Evolutionary conservation across 1,140 invertebrate genomes (phyloP), one percentile per base, ranked within the genome.

Genomic region (Scaptomyza montana): DNA sequence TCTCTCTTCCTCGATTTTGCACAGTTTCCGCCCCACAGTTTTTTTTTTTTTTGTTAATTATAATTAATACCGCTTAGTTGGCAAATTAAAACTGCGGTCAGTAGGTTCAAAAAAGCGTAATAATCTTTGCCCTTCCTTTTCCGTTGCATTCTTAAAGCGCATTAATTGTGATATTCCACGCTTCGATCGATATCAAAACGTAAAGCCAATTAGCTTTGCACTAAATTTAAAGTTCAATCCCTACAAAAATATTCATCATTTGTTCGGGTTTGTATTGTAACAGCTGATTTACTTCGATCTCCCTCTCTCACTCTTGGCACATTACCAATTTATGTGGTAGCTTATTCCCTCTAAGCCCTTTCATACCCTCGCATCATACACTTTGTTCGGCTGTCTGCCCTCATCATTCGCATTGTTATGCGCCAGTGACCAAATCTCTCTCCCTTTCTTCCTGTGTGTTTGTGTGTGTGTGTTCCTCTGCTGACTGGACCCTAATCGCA

Each of bases 351-450:
- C 28, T 12, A 43, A 47, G 33, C 2, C 12, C 41, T 9, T 41
- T n/a, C 16, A 2, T 3, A 1, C 33, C 43, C 41, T 33, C 30
- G 7, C 5, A 5, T 5, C 30, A 33, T 7, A n/a, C 16, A 47
- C 30, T 33, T 70, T 56, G 51, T 51, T 65, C 21, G 47, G 39
- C 69, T 87, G 82, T 89, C 82, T 89, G 82, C 82, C 84, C 84
- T 89, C 84, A 80, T 87, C 82, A 89, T 72, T 78, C 47, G 72
- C 84, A 89, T 82, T 87, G 76, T 87, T 71, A 84, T 87, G 82
- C 84, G 57, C 85, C 84, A 87, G 49, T 87, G 84, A 62, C 73
- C 84, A 89, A 89, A 87, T 87, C 33, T 36, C 33, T 36, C 8
- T 36, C 33, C 9, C 33, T 36, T 3, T 36, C 33, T 36, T 2